Base-by-base conservation (phyloP, 2,113 vertebrate genomes). In the Mastomys natalensis region DNA sequence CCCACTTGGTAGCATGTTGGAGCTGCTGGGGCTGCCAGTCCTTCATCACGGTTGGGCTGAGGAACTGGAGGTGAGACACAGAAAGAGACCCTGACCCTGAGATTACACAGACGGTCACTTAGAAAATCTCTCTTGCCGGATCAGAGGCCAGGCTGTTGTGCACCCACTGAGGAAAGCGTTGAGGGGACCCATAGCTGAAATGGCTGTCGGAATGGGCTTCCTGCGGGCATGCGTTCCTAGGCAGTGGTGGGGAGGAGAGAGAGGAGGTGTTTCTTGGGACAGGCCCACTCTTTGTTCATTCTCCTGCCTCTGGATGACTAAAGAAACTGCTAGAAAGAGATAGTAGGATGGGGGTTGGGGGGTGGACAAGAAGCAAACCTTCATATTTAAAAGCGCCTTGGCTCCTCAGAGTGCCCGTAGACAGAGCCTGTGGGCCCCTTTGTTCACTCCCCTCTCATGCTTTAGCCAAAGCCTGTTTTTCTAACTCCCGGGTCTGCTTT, bases 181-280 rank as follows among this genome's bases (percentile, higher is more conserved):
- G 43, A 88, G 89, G 72, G 90, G 81, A 95, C 96, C 96, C 96
- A 94, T 97, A 93, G 87, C 93, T 73, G 77, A 86, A 94, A 89
- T 94, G 82, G 70, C 85, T 86, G 85, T 91, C 82, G 72, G 81
- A 86, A 94, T 26, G 21, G 0, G 72, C 81, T 97, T 97, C 96
- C 96, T 96, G 96, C 7, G 95, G 60, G 58, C 89, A 9, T 11
- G 48, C 68, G 87, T 90, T 94, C 94, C 48, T 66, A 48, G 68
- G 84, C 55, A 74, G 84, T 66, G 87, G 82, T 84, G 93, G 90
- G 68, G 70, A 90, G 72, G 43, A 80, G 55, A 94, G 89, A 87
- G 91, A 94, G 72, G 82, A 37, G 89, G 53, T 89, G 95, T 95
- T 95, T 89, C 86, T 97, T 40, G 8, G 86, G 73, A 81, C 48